Evolutionary conservation across 2,888 invertebrate genomes (phyloP).

Genomic region (Heteropelma amictum): DNA sequence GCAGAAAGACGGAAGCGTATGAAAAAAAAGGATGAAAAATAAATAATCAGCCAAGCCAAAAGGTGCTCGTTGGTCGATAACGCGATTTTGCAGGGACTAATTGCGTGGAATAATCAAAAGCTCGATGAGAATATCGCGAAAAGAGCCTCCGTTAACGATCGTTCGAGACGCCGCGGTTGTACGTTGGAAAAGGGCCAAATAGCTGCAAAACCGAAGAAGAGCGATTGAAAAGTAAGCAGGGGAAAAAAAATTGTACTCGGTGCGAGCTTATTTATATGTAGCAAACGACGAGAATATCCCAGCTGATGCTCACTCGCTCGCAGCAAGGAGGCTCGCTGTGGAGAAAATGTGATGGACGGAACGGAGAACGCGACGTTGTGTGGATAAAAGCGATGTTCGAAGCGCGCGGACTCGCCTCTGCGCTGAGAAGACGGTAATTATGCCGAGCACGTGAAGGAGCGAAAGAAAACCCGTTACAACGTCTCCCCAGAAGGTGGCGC

Average conservation of each 20-base stretch:
- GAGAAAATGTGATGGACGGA: no score
- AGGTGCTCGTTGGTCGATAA: no score
- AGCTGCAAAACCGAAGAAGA: not conserved
- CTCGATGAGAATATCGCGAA: no score
- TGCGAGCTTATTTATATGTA: not conserved
- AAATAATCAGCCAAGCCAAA: no score
- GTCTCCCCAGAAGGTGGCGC: slow-evolving; percentile 38
- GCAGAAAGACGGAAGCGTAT: not conserved
- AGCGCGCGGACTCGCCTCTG: slow-evolving; percentile 34
- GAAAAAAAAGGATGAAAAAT: no score
- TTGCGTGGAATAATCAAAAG: no score
- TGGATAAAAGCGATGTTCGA: slow-evolving; percentile 34
- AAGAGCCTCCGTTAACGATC: no score
- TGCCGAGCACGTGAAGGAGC: slow-evolving; percentile 66
- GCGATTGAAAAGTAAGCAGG: not conserved
- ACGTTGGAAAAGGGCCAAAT: slow-evolving; percentile 2
- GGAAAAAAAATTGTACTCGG: not conserved
- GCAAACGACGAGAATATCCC: slow-evolving; percentile 16
- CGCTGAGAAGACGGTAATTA: slow-evolving; percentile 62
- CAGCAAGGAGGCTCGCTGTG: no score
- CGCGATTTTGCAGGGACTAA: no score
- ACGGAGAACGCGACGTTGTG: no score
- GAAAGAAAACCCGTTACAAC: slow-evolving; percentile 64
- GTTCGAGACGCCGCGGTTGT: no score
- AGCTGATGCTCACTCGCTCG: slow-evolving; percentile 54